Evolutionary conservation across 1,140 invertebrate genomes (phyloP), one percentile per base, ranked within the genome.

Genomic region (Maconellicoccus hirsutus): DNA sequence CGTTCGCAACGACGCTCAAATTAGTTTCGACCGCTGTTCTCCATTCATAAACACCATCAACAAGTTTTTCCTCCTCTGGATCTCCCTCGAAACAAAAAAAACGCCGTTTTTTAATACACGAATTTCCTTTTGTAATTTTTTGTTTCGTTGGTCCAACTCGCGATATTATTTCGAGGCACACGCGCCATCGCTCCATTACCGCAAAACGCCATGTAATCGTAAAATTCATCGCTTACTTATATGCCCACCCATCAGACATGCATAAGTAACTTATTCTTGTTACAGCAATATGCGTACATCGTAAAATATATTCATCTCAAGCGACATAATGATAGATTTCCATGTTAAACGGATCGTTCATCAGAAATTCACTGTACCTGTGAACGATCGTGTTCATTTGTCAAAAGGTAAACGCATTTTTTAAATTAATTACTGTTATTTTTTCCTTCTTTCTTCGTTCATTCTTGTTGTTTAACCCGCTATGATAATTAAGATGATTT

Each of bases 41-140:
- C n/a, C 42, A 52, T 52, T 52, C 42, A 52, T 52, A 52, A 52
- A 52, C 42, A 52, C 42, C 42, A 52, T 52, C 42, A 52, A 52
- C 42, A 52, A 52, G 42, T 52, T 16, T 52, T 52, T 52, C n/a
- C n/a, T 52, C n/a, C 42, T 19, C 42, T 52, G 6, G n/a, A 14
- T 52, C 42, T 19, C 42, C 42, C 42, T 6, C 6, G n/a, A 14
- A 16, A 52, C 6, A 52, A 52, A 52, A 52, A 52, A 52, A 52
- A 52, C 42, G 12, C n/a, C 42, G 29, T 33, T 33, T 33, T 33
- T 12, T 33, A 33, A 33, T 33, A 12, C 12, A 33, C 29, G 42
- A 52, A 52, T 52, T 52, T 52, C 42, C 42, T 52, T 52, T 52
- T 16, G n/a, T 52, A 19, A 16, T 52, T 52, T 52, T 52, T 52